Conservation (phyloP, 2,113 vertebrate genomes). For the Hucho hucho region DNA sequence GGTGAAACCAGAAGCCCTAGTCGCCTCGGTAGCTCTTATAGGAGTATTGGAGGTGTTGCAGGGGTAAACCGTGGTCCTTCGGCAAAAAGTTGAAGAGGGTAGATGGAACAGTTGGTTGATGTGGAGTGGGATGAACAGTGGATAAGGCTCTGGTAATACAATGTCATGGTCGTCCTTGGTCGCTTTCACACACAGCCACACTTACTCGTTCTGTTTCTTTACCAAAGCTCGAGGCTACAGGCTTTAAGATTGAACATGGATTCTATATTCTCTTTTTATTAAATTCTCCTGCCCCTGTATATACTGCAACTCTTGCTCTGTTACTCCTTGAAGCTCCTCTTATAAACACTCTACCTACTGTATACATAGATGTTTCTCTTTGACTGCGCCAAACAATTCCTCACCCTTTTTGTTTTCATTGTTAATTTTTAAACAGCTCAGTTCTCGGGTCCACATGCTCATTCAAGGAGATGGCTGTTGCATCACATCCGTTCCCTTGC, state of each 20-base stretch:
- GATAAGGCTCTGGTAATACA: conserved; percentile 73
- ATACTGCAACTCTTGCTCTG: conserved; percentile 32
- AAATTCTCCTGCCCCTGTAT: conserved; percentile 33
- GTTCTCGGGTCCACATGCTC: conserved; percentile 64
- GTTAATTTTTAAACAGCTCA: conserved; percentile 62
- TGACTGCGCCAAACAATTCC: conserved; percentile 36
- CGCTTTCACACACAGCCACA: conserved; percentile 28
- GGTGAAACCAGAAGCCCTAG: conserved; percentile 33
- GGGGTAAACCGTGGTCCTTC: conserved; percentile 42
- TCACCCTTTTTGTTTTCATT: conserved; percentile 54
- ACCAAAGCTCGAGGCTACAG: conserved; percentile 21
- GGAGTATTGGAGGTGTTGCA: conserved; percentile 4
- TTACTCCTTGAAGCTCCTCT: conserved; percentile 36
- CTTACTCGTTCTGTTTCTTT: conserved; percentile 28
- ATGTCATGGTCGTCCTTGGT: conserved; percentile 67
- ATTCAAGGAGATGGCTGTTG: conserved; percentile 53
- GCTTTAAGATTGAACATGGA: conserved; percentile 59
- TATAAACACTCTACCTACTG: conserved; percentile 42
- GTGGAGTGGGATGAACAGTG: conserved; percentile 27
- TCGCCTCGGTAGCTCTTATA: conserved; percentile 54
- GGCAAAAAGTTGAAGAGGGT: conserved; percentile 37
- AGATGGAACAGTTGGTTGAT: conserved; percentile 31
- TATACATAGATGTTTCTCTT: conserved; percentile 45
- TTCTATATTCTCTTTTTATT: conserved; percentile 37
- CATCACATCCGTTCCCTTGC: conserved; percentile 44